phyloP scores from a whole-genome alignment of 2,888 invertebrate species.

The Tetranychus truncatus region DNA sequence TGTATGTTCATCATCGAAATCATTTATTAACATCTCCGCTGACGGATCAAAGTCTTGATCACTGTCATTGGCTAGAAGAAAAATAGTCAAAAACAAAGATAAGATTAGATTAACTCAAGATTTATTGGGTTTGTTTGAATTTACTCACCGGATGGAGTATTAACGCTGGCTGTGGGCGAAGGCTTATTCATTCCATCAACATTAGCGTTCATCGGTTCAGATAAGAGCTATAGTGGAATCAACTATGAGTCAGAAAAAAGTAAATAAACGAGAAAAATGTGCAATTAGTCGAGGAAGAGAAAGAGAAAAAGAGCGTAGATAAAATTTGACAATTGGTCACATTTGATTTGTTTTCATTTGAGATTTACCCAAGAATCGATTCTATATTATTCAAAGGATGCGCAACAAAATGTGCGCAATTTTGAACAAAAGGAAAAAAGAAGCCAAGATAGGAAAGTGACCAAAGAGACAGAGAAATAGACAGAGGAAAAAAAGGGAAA shows the following conservation, averaged over 20 bases:
- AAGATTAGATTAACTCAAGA: background rate
- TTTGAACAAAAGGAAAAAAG: background rate
- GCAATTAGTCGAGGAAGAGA: background rate
- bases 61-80: conserved; percentile 21
- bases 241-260: background rate
- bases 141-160: background rate
- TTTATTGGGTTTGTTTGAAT: background rate
- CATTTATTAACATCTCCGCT: conserved; percentile 89
- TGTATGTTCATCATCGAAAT: conserved; percentile 90
- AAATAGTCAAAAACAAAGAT: background rate
- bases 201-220: background rate
- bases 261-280: background rate
- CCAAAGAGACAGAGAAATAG: background rate
- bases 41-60: conserved; percentile 62
- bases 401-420: no score
- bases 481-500: background rate
- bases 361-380: no score
- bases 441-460: background rate
- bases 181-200: background rate
- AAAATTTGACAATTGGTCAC: background rate
- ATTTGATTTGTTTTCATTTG: background rate
- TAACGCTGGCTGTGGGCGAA: background rate
- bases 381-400: no score
- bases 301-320: background rate
- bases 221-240: background rate